Percentiles rank a stretch among this genome's conserved stretches.
These are phyloP conservation scores for Chrysolina haemoptera DNA, from an alignment of 2,888 invertebrate genomes.

Conservation along the genomic window DNA sequence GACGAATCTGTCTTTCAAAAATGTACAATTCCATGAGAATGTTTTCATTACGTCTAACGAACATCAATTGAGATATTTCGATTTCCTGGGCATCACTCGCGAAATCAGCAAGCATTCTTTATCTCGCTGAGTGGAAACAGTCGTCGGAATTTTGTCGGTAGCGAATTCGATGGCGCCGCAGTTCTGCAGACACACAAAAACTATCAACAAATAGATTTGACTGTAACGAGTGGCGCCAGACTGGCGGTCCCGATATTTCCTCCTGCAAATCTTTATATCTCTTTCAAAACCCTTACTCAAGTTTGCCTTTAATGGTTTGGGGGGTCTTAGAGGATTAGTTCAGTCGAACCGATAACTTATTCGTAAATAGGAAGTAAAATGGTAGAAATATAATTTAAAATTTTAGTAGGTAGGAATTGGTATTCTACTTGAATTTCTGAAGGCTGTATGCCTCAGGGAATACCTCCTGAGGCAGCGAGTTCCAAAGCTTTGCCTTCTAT, in stretches of 20 bases:
- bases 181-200: conserved; percentile 53
- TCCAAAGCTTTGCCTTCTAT: too few relatives aligned
- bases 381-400: too few relatives aligned
- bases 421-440: too few relatives aligned
- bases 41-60: neutral
- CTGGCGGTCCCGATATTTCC: conserved; percentile 47
- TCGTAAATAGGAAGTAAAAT: too few relatives aligned
- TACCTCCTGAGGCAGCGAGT: too few relatives aligned
- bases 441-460: too few relatives aligned
- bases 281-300: neutral
- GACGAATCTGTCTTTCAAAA: neutral
- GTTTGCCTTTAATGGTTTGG: neutral
- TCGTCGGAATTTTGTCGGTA: conserved; percentile 29
- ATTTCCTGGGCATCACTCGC: neutral
- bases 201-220: conserved; percentile 52
- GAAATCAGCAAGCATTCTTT: conserved; percentile 24
- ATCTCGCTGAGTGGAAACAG: conserved; percentile 20
- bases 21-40: neutral
- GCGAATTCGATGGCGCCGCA: conserved; percentile 47
- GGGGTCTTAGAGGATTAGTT: neutral
- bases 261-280: conserved; percentile 24
- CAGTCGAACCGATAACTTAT: too few relatives aligned
- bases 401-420: too few relatives aligned
- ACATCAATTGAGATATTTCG: neutral
- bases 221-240: conserved; percentile 50